Conservation (phyloP, 2,888 invertebrate species). For the Gymnosoma rotundatum region DNA sequence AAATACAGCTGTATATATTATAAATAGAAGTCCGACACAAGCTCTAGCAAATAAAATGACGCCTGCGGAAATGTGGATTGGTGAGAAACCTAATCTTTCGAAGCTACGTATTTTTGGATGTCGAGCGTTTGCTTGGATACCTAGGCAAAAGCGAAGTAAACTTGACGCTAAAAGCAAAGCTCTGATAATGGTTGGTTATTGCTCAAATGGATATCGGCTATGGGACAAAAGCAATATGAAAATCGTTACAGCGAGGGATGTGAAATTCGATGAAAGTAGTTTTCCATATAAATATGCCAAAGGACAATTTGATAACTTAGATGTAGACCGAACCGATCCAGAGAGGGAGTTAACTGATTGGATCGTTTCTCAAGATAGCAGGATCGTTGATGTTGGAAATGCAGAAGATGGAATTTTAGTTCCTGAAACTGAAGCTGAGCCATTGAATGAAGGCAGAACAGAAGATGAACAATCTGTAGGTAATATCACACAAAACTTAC, state of each 20-base stretch:
- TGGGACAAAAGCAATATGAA: not conserved
- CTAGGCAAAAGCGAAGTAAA: not conserved
- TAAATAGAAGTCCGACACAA: not conserved
- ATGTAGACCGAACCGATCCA: too few relatives aligned
- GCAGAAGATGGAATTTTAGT: too few relatives aligned
- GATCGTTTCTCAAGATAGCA: too few relatives aligned
- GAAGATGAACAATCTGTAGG: too few relatives aligned
- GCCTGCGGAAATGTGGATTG: slow-evolving; percentile 1
- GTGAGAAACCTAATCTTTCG: not conserved
- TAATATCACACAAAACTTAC: too few relatives aligned
- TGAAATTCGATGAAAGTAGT: not conserved
- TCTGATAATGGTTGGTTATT: not conserved
- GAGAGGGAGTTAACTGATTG: too few relatives aligned
- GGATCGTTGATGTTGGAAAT: too few relatives aligned
- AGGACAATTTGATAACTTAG: too few relatives aligned
- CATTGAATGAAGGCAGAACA: too few relatives aligned
- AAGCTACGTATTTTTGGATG: not conserved
- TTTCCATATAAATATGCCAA: not conserved
- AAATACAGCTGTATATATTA: not conserved
- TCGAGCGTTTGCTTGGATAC: not conserved
- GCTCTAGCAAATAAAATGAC: not conserved
- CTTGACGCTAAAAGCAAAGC: not conserved
- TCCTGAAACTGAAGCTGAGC: too few relatives aligned
- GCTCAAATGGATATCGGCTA: not conserved
- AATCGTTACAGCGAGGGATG: not conserved